These are phyloP conservation scores for Catocala fraxini DNA, from an alignment of 2,888 invertebrate species.

Conservation along the genomic window DNA sequence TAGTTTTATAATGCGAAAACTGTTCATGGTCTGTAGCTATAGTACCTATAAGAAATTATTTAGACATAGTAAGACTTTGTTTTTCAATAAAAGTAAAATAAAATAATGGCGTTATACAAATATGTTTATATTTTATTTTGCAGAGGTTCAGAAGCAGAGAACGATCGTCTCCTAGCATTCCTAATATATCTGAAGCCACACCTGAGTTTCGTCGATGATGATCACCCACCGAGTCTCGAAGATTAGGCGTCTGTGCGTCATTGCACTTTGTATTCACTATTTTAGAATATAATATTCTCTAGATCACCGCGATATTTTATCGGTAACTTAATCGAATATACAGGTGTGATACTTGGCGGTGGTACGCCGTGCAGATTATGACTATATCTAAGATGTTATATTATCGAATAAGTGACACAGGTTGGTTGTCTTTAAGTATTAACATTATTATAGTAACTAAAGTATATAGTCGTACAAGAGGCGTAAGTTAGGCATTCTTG, in stretches of 20 bases:
- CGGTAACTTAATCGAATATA: constrained; percentile 1
- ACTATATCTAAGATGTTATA: constrained; percentile 6
- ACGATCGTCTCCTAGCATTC: constrained; percentile 74
- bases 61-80: too few relatives aligned
- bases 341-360: background rate
- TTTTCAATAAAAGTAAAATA: too few relatives aligned
- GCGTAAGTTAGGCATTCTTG: constrained; percentile 22
- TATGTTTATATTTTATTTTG: constrained; percentile 4
- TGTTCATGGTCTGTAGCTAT: too few relatives aligned
- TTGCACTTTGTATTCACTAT: background rate
- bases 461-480: constrained; percentile 21
- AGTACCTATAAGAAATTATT: too few relatives aligned
- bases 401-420: constrained; percentile 46
- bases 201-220: constrained; percentile 57
- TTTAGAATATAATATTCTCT: constrained; percentile 8
- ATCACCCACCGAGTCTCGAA: constrained; percentile 47
- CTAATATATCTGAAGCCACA: constrained; percentile 72
- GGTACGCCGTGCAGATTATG: background rate
- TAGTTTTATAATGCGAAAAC: too few relatives aligned
- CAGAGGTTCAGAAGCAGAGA: constrained; percentile 68
- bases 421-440: constrained; percentile 56
- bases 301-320: too few relatives aligned
- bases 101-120: background rate
- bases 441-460: constrained; percentile 40
- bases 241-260: constrained; percentile 33